These are phyloP conservation scores for Ellobium chinense DNA, from an alignment of 2,888 invertebrate genomes.

Conservation along the genomic window DNA sequence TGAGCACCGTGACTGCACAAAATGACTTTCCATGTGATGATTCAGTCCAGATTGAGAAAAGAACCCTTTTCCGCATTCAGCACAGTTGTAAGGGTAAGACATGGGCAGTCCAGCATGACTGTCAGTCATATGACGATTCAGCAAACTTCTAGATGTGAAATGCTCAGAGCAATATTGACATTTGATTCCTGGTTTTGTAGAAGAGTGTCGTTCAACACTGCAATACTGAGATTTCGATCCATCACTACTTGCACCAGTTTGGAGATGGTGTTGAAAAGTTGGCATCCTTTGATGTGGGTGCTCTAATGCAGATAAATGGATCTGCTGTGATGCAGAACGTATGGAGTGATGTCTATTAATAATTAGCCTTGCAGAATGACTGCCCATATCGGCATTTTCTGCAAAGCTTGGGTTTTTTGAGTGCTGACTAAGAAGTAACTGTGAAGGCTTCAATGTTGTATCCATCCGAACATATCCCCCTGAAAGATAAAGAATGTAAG, in stretches of 20 bases:
- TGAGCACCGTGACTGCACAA: conserved; percentile 18
- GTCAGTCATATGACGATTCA: conserved; percentile 37
- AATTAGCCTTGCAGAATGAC: no score
- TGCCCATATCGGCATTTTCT: neutral
- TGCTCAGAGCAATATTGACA: conserved; percentile 24
- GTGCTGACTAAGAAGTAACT: neutral
- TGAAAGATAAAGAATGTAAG: conserved; percentile 37
- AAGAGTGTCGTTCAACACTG: no score
- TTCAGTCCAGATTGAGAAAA: conserved; percentile 36
- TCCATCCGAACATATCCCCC: neutral
- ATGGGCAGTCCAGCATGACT: conserved; percentile 4
- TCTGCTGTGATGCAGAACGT: no score
- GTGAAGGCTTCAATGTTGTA: neutral
- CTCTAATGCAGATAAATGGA: no score
- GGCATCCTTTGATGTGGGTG: no score
- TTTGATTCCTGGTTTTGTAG: no score
- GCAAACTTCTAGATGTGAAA: neutral
- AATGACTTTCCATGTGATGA: conserved; percentile 39
- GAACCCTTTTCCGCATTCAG: conserved; percentile 43
- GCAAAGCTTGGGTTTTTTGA: neutral
- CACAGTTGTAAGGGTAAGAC: conserved; percentile 36
- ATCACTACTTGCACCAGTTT: no score
- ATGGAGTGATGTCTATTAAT: no score
- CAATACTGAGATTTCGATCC: no score
- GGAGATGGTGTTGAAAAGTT: no score